Conservation (phyloP, 2,797 vertebrate genomes). For the Eupleurogrammus muticus region DNA sequence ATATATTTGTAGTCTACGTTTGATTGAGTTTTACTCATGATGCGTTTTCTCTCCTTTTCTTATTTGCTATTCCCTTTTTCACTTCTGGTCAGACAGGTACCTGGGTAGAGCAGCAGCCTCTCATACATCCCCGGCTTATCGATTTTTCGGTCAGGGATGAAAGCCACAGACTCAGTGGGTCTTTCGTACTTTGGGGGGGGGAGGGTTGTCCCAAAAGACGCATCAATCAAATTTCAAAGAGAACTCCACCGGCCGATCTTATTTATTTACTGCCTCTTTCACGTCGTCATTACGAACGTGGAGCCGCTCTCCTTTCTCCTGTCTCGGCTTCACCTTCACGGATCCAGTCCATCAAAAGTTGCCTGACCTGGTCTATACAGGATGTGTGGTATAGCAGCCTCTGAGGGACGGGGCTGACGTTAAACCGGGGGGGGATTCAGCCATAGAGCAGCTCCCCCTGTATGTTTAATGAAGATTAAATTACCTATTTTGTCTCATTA, state of each 20-base stretch:
- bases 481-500: slow-evolving; percentile 83
- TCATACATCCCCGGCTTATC: slow-evolving; percentile 80
- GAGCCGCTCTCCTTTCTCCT: slow-evolving; percentile 42
- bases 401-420: slow-evolving; percentile 72
- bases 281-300: slow-evolving; percentile 78
- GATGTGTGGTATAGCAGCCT: slow-evolving; percentile 18
- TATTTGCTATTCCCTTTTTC: slow-evolving; percentile 52
- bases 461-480: slow-evolving; percentile 86
- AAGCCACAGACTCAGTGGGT: slow-evolving; percentile 82
- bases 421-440: slow-evolving; percentile 66
- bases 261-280: slow-evolving; percentile 84
- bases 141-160: slow-evolving; percentile 82
- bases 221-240: slow-evolving; percentile 84
- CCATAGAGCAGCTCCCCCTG: slow-evolving; percentile 69
- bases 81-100: slow-evolving; percentile 68
- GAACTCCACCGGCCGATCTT: slow-evolving; percentile 72
- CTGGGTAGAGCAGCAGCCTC: slow-evolving; percentile 69
- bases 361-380: slow-evolving; percentile 43
- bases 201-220: slow-evolving; percentile 81
- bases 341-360: slow-evolving; percentile 77
- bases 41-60: slow-evolving; percentile 26
- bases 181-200: slow-evolving; percentile 76
- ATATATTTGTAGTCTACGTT: slow-evolving; percentile 8
- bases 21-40: slow-evolving; percentile 27
- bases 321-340: slow-evolving; percentile 74